Evolutionary conservation across 2,888 invertebrate genomes (phyloP).

Genomic region (Herminia tarsipennalis): DNA sequence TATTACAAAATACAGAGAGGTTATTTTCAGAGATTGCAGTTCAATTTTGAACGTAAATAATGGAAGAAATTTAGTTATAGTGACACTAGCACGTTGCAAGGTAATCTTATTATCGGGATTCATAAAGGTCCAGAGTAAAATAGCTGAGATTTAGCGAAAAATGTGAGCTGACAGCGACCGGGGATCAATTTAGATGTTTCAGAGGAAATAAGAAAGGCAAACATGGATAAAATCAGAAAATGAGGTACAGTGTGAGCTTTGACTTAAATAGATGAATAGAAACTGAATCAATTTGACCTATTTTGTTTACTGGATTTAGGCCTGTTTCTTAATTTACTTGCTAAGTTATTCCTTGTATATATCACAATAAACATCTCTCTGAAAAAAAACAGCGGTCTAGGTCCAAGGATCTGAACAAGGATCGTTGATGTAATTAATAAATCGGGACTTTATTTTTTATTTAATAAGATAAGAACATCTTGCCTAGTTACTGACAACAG

Average conservation of each 20-base stretch:
- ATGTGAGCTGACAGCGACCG: constrained; percentile 21
- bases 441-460: no score
- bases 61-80: constrained; percentile 29
- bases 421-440: no score
- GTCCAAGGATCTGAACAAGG: no score
- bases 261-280: neutral
- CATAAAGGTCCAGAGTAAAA: constrained; percentile 31
- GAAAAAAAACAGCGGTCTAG: no score
- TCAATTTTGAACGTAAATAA: constrained; percentile 28
- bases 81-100: constrained; percentile 26
- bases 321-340: no score
- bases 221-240: constrained; percentile 8
- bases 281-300: no score
- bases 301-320: no score
- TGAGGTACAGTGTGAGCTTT: no score
- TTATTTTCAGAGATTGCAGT: constrained; percentile 19
- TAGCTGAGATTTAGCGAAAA: constrained; percentile 28
- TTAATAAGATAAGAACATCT: no score
- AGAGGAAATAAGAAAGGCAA: constrained; percentile 20
- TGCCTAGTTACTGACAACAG: no score
- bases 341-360: no score
- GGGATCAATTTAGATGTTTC: constrained; percentile 19
- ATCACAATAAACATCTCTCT: no score
- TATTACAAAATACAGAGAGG: constrained; percentile 1
- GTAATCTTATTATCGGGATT: constrained; percentile 40